Evolutionary conservation across 2,797 vertebrate genomes (phyloP).

Genomic region (Steatocranus sp.): DNA sequence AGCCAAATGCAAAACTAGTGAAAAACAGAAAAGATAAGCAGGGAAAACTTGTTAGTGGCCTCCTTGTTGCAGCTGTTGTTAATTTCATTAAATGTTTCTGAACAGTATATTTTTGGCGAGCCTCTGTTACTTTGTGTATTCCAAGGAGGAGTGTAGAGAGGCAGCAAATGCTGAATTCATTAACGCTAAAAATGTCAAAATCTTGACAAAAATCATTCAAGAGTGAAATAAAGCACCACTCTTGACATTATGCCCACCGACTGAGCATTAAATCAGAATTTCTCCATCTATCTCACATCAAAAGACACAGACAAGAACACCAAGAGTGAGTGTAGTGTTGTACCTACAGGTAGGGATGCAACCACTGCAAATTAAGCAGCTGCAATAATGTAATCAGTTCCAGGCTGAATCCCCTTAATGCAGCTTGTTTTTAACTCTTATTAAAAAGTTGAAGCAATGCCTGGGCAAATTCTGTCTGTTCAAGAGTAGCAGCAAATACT

Average conservation of each 20-base stretch:
- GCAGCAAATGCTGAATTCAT: not conserved
- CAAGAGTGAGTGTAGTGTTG: not conserved
- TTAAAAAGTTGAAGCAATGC: not conserved
- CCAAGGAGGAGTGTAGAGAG: not conserved
- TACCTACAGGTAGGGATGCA: not conserved
- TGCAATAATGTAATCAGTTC: not conserved
- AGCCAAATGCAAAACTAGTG: not conserved
- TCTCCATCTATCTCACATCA: not conserved
- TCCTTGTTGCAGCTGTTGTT: not conserved
- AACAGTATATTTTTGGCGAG: not conserved
- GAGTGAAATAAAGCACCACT: not conserved
- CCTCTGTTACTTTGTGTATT: not conserved
- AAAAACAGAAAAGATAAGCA: not conserved
- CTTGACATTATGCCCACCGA: not conserved
- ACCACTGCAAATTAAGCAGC: not conserved
- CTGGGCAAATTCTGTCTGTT: not conserved
- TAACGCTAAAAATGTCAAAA: not conserved
- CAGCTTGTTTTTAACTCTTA: not conserved
- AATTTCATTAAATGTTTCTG: not conserved
- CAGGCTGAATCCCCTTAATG: not conserved
- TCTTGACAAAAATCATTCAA: not conserved
- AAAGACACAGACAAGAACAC: not conserved
- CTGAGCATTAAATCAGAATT: not conserved
- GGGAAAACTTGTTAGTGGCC: not conserved
- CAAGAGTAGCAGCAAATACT: not conserved